Evolutionary conservation across 2,888 invertebrate species (phyloP).

Genomic region (Habroteleia sp.): DNA sequence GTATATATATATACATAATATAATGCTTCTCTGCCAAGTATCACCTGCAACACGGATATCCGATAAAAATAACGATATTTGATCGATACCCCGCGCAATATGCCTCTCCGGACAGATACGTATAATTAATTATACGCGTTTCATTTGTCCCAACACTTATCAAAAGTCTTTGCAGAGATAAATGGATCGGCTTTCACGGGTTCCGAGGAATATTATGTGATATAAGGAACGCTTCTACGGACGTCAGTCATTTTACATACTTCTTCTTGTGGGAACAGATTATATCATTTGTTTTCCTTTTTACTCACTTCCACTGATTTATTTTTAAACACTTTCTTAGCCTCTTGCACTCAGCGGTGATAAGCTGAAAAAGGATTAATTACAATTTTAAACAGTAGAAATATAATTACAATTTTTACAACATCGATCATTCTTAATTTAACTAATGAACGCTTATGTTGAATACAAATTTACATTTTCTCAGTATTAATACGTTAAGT

Average conservation of each 20-base stretch:
- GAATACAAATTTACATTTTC: no score
- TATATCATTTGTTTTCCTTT: background rate
- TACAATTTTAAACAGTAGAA: no score
- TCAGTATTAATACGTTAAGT: no score
- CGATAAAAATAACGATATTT: constrained; percentile 20
- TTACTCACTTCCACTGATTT: background rate
- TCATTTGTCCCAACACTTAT: constrained; percentile 44
- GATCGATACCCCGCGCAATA: constrained; percentile 19
- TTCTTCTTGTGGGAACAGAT: constrained; percentile 30
- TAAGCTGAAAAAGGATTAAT: no score
- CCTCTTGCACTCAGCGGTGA: no score
- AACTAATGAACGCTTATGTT: no score
- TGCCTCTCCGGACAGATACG: background rate
- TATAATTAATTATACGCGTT: constrained; percentile 34
- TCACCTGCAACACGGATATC: constrained; percentile 7
- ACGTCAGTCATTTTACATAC: constrained; percentile 31
- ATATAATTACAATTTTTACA: no score
- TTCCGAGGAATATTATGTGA: constrained; percentile 32
- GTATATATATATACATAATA: no score
- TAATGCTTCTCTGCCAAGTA: constrained; percentile 7
- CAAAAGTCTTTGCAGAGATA: constrained; percentile 34
- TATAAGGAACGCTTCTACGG: constrained; percentile 22
- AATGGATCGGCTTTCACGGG: constrained; percentile 40
- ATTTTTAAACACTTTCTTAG: constrained; percentile 1
- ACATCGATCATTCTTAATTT: no score